Evolutionary conservation across 64 coral and sea anemone species (phyloP).

Genomic region (Acropora tenuis): DNA sequence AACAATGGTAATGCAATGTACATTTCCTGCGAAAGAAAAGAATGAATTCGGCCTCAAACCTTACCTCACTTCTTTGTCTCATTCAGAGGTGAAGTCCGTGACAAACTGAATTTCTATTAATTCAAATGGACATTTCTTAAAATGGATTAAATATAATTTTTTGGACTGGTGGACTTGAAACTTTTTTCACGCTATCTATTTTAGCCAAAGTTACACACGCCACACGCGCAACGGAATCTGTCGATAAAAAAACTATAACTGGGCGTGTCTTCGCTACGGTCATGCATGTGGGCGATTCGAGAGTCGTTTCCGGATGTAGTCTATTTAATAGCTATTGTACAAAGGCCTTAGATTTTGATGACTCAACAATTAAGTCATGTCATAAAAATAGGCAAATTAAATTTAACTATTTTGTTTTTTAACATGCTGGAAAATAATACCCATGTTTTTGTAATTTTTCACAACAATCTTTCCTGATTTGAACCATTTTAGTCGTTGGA

Average conservation of each 20-base stretch:
- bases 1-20: not conserved
- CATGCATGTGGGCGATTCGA: not conserved
- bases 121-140: not conserved
- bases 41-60: not conserved
- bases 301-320: not conserved
- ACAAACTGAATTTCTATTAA: not conserved
- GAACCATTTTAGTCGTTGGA: not conserved
- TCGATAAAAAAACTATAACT: not conserved
- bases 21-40: not conserved
- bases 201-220: too few relatives aligned
- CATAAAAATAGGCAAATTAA: slow-evolving; percentile 18
- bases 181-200: too few relatives aligned
- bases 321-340: not conserved
- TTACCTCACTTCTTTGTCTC: too few relatives aligned
- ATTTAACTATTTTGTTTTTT: not conserved
- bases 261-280: not conserved
- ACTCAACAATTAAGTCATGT: not conserved
- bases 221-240: not conserved
- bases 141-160: not conserved
- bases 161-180: not conserved
- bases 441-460: too few relatives aligned
- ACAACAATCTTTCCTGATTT: not conserved
- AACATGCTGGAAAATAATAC: too few relatives aligned
- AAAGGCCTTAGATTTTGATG: not conserved
- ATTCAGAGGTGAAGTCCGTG: not conserved